These are phyloP conservation scores for Onychomys leucogaster DNA, from an alignment of 2,797 vertebrate genomes.

Conservation along the genomic window DNA sequence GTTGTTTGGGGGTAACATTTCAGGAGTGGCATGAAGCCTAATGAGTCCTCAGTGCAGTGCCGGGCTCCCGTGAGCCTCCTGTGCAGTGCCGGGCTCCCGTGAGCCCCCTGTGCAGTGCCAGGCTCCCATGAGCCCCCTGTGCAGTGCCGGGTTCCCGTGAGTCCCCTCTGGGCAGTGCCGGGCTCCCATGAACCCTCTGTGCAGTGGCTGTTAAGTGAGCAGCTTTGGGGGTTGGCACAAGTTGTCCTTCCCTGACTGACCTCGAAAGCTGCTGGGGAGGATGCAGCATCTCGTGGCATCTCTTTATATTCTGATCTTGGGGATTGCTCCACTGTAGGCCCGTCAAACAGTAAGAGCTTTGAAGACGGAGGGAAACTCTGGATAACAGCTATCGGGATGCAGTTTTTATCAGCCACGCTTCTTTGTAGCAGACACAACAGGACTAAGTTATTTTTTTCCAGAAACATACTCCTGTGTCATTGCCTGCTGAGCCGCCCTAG, in stretches of 20 bases:
- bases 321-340: not conserved
- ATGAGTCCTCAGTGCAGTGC: not conserved
- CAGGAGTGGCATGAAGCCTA: not conserved
- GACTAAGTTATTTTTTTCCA: not conserved
- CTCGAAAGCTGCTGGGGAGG: not conserved
- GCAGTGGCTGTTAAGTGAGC: not conserved
- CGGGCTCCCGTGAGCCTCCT: not conserved
- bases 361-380: slow-evolving; percentile 3
- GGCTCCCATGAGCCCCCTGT: not conserved
- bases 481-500: not conserved
- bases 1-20: not conserved
- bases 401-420: not conserved
- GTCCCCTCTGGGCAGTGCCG: not conserved
- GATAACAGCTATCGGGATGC: not conserved
- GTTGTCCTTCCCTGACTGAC: slow-evolving; percentile 19
- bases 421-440: not conserved
- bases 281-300: not conserved
- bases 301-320: not conserved
- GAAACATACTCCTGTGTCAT: not conserved
- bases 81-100: accelerated
- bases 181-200: not conserved
- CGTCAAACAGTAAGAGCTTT: not conserved
- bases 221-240: not conserved
- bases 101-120: not conserved
- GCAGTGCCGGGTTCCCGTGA: accelerated